Percentiles rank a stretch among this genome's conserved stretches.
These are phyloP conservation scores for Antheraea pernyi DNA, from an alignment of 1,140 invertebrate species.

Conservation along the genomic window DNA sequence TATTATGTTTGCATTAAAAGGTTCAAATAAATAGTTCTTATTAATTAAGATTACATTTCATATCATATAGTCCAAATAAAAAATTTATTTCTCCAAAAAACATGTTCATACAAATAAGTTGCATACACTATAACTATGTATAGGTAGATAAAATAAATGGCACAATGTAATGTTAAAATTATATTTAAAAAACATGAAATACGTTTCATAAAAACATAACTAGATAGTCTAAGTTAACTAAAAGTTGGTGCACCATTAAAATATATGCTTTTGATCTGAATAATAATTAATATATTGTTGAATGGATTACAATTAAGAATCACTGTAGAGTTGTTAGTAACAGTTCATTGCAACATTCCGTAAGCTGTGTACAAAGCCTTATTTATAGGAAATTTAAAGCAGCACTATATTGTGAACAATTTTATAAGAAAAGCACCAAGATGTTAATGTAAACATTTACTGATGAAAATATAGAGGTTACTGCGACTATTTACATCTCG, in stretches of 20 bases:
- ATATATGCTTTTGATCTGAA: neutral
- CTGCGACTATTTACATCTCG: constrained; percentile 54
- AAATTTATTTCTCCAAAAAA: constrained; percentile 16
- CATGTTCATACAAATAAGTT: neutral
- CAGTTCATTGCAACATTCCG: constrained; percentile 72
- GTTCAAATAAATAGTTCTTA: constrained; percentile 70
- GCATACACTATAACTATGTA: neutral
- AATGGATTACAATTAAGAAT: constrained; percentile 18
- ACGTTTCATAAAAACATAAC: neutral
- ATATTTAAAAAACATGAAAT: constrained; percentile 8
- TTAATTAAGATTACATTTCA: constrained; percentile 44
- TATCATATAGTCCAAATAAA: constrained; percentile 2
- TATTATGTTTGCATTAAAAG: constrained; percentile 18
- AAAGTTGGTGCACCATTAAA: constrained; percentile 59
- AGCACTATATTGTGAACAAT: constrained; percentile 61
- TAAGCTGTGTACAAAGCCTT: constrained; percentile 77
- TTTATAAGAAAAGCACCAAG: constrained; percentile 58
- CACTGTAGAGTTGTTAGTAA: constrained; percentile 51
- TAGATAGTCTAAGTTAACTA: neutral
- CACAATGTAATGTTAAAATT: constrained; percentile 8
- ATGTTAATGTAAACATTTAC: constrained; percentile 51
- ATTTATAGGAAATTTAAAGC: constrained; percentile 54
- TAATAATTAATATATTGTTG: constrained; percentile 7
- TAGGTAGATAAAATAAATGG: constrained; percentile 9
- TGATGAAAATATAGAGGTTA: constrained; percentile 35